Evolutionary conservation across 2,888 invertebrate species (phyloP), one percentile per base, ranked within the genome.

Genomic region (Sisyra nigra): DNA sequence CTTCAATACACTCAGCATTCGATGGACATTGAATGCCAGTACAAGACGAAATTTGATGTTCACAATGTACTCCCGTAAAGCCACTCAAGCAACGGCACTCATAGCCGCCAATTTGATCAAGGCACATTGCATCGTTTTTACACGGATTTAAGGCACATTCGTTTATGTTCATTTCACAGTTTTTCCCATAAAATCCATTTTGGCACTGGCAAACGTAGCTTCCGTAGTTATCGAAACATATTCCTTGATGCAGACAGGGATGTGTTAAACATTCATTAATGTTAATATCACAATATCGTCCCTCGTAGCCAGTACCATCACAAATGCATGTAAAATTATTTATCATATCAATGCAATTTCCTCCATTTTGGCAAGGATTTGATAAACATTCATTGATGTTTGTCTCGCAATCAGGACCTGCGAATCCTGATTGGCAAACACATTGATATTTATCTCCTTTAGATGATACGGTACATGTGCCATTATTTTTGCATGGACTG

Each of bases 201-300:
- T 68, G 68, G 60, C 89, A 89, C 53, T 79, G 77, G 58, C 89
- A 89, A 50, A 77, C 67, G 56, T 76, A 89, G 41, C 78, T 69
- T 10, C 87, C 87, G 60, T 86, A 86, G 44, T 77, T 83, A 61
- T 87, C 84, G 60, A 78, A 85, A 63, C 88, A 88, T 36, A 72
- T 69, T 18, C 85, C 87, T 49, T 74, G 73, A 51, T 85, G 83
- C 39, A 70, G 57, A 53, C 81, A 82, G 11, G 85, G 84, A 48
- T 73, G 71, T 48, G 68, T 66, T 41, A 60, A 54, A 59, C 88
- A 89, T 62, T 89, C 88, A 63, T 89, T 76, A 52, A 87, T 74
- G 61, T 89, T 85, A 11, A 67, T 59, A 52, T 84, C 80, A 60
- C 89, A 89, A 8, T 76, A 68, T 8, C 66, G 56, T 4, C 88